Percentiles rank a stretch among this genome's conserved stretches.
These are phyloP conservation scores for Myzus persicae DNA, from an alignment of 1,140 invertebrate species.

Conservation along the genomic window DNA sequence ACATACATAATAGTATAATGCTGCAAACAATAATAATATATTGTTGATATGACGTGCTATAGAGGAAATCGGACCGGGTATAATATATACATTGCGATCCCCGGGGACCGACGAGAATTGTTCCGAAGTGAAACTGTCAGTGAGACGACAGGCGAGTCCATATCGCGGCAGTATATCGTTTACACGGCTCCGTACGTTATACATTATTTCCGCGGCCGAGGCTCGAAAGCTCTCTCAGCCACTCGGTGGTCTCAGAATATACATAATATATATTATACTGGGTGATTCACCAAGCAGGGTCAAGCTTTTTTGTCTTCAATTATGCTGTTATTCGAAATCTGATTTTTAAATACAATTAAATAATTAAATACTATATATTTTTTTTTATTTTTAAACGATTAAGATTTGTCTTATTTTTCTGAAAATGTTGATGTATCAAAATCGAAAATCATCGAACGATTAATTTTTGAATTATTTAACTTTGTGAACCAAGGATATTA, in stretches of 20 bases:
- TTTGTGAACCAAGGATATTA: no score
- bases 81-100: neutral
- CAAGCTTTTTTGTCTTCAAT: neutral
- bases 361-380: no score
- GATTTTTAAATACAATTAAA: no score
- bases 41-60: neutral
- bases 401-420: no score
- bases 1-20: neutral
- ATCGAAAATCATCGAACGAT: no score
- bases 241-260: neutral
- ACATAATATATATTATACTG: neutral
- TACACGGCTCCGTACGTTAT: neutral
- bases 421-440: no score
- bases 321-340: neutral
- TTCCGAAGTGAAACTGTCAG: constrained; percentile 28
- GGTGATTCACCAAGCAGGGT: neutral
- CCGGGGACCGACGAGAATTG: neutral
- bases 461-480: no score
- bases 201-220: neutral
- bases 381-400: no score
- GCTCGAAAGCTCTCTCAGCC: neutral
- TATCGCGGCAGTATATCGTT: neutral
- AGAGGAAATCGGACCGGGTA: neutral
- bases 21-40: neutral
- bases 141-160: neutral